Evolutionary conservation across 2,113 vertebrate genomes (phyloP).

Genomic region (Vicugna pacos): DNA sequence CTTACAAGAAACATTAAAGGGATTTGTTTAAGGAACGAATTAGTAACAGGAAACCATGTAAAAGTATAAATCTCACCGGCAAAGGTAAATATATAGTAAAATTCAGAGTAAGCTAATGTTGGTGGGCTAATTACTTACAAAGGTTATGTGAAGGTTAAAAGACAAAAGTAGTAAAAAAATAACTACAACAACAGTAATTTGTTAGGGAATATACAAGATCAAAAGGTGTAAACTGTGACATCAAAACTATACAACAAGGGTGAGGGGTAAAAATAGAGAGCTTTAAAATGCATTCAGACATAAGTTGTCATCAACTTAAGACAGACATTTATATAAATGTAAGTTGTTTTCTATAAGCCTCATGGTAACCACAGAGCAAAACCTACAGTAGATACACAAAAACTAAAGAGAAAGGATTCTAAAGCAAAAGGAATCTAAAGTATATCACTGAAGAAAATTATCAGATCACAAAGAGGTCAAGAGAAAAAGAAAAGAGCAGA

Average conservation of each 20-base stretch:
- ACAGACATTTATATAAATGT: background rate
- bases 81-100: background rate
- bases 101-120: background rate
- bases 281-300: background rate
- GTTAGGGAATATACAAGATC: too few relatives aligned
- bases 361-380: background rate
- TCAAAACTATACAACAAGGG: too few relatives aligned
- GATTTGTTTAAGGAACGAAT: background rate
- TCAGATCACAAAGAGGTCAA: background rate
- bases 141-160: too few relatives aligned
- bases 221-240: too few relatives aligned
- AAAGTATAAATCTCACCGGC: too few relatives aligned
- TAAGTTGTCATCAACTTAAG: background rate
- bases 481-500: background rate
- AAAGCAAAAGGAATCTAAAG: background rate
- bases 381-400: background rate
- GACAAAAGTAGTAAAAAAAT: too few relatives aligned
- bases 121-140: background rate
- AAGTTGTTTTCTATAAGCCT: background rate
- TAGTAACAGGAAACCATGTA: too few relatives aligned
- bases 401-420: background rate
- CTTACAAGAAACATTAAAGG: background rate
- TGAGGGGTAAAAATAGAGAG: background rate
- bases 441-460: background rate
- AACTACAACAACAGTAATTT: too few relatives aligned